A percentile compares a stretch with the other conserved stretches of the same genome.
Evolutionary conservation across 2,797 vertebrate genomes (phyloP).

Genomic region (Choloepus didactylus): DNA sequence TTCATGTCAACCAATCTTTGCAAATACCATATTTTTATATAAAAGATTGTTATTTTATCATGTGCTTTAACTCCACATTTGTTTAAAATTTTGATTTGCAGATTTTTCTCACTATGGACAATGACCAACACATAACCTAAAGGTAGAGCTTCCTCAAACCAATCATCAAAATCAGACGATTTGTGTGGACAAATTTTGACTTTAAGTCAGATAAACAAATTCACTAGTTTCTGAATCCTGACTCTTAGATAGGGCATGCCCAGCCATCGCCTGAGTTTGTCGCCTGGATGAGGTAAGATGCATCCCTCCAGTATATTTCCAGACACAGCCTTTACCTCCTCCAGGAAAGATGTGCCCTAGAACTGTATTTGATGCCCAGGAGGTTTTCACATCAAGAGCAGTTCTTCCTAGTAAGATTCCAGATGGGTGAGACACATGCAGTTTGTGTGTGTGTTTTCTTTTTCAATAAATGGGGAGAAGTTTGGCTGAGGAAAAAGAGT

Average conservation of each 20-base stretch:
- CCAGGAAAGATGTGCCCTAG: not conserved
- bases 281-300: not conserved
- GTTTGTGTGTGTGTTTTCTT: not conserved
- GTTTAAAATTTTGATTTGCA: not conserved
- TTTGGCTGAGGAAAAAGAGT: not conserved
- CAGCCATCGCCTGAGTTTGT: not conserved
- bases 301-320: not conserved
- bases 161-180: not conserved
- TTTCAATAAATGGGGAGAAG: not conserved
- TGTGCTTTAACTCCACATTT: not conserved
- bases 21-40: not conserved
- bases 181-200: not conserved
- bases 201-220: not conserved
- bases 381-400: not conserved
- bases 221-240: not conserved
- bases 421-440: fast-evolving
- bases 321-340: not conserved
- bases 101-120: not conserved
- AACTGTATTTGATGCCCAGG: not conserved
- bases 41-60: not conserved
- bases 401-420: not conserved
- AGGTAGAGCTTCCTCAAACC: not conserved
- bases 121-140: not conserved
- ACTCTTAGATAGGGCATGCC: not conserved
- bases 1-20: not conserved